Evolutionary conservation across 2,888 invertebrate genomes (phyloP), one percentile per base, ranked within the genome.

Genomic region (Synanthedon formicaeformis): DNA sequence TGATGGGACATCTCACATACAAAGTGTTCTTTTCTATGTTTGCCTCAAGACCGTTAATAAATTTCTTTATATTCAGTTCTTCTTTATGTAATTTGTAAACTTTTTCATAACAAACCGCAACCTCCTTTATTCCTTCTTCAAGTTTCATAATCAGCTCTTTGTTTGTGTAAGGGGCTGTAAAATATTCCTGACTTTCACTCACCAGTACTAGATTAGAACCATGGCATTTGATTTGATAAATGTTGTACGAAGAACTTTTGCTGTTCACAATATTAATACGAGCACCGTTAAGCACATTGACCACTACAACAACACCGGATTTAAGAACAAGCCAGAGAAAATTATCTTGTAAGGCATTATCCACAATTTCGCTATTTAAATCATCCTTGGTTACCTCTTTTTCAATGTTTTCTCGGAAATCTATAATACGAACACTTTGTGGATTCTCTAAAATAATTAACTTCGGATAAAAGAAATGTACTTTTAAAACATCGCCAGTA

Each of bases 131-230:
- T 48, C 66, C 67, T 50, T 67, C 64, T 23, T 55, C 54, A 41
- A 81, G 61, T 57, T 69, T 67, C 49, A 62, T 54, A 45, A 58
- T 53, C 34, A 86, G 53, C 40, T 77, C 71, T 51, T 70, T 59
- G 16, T 59, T 54, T 18, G 57, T 61, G 49, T 65, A 65, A 16
- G 77, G 68, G 27, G 60, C 56, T 13, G 56, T 49, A 45, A 81
- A 71, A 8, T 63, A 65, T 59, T 85, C 84, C 14, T 80, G 79
- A 66, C 78, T 72, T 64, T 81, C 78, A 64, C 78, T 85, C 12
- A 75, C 59, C 40, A 87, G 64, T 56, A 70, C 57, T 48, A 85
- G 57, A 13, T 62, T 63, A 8, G 63, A 59, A 0, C 62, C 58
- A 55, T 59, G 60, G 18, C 56, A 61, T 56, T 59, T 58, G 49